phyloP scores from a whole-genome alignment of 1,140 invertebrate species.

The Ceratosolen solmsi region DNA sequence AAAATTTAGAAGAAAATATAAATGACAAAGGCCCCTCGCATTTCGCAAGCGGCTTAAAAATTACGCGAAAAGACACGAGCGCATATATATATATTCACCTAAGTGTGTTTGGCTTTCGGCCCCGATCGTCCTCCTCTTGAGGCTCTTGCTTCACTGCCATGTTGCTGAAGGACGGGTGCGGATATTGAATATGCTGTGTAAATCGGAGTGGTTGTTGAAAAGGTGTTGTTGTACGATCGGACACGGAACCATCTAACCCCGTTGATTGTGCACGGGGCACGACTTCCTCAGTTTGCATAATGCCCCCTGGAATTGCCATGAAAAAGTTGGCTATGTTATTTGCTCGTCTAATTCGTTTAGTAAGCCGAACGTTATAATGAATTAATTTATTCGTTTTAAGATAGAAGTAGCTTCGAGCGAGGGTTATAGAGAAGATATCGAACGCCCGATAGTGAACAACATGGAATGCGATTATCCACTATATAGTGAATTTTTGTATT shows the following conservation, averaged over 20 bases:
- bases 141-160: slow-evolving; percentile 73
- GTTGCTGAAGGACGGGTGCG: slow-evolving; percentile 59
- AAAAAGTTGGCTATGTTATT: no score
- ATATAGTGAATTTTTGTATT: no score
- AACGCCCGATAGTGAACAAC: no score
- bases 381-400: no score
- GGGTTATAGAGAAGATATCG: no score
- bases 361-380: no score
- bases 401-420: no score
- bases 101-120: slow-evolving; percentile 48
- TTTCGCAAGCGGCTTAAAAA: neutral
- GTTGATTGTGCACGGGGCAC: slow-evolving; percentile 68
- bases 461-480: no score
- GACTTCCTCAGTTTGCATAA: slow-evolving; percentile 74
- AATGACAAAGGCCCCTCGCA: no score
- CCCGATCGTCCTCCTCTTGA: slow-evolving; percentile 67
- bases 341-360: no score
- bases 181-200: slow-evolving; percentile 23
- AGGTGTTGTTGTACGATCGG: slow-evolving; percentile 60
- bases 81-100: slow-evolving; percentile 51
- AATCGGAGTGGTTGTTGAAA: slow-evolving; percentile 54
- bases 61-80: neutral
- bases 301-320: slow-evolving; percentile 66
- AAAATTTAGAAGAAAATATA: no score
- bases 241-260: slow-evolving; percentile 65